Percentiles rank a stretch among this genome's conserved stretches.
Evolutionary conservation across 2,888 invertebrate genomes (phyloP).

Genomic region (Monochamus alternatus): DNA sequence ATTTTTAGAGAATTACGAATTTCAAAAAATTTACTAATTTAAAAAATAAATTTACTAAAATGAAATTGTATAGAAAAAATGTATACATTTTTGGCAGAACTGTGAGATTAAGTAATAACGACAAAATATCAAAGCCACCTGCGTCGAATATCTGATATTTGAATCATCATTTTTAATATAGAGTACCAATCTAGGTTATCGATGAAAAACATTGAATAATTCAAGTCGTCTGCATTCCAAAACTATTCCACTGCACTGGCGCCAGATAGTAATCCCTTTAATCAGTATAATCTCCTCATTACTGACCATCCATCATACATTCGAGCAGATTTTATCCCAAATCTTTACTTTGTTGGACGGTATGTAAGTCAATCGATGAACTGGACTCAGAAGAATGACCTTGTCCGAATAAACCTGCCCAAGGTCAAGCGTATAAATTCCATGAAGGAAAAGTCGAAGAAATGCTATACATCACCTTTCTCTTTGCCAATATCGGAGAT

Average conservation of each 20-base stretch:
- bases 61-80: too few relatives aligned
- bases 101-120: too few relatives aligned
- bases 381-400: constrained; percentile 44
- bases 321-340: constrained; percentile 1
- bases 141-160: too few relatives aligned
- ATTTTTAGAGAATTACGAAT: too few relatives aligned
- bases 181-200: too few relatives aligned
- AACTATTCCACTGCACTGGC: not conserved
- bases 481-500: not conserved
- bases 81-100: too few relatives aligned
- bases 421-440: constrained; percentile 41
- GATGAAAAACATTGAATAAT: not conserved
- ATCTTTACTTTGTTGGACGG: constrained; percentile 30
- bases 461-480: constrained; percentile 15
- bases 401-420: constrained; percentile 52
- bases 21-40: too few relatives aligned
- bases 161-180: too few relatives aligned
- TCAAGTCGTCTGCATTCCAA: not conserved
- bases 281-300: not conserved
- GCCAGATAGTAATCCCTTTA: not conserved
- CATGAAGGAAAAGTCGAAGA: constrained; percentile 22
- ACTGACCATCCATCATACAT: not conserved
- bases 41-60: too few relatives aligned
- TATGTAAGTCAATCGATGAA: constrained; percentile 44
- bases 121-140: too few relatives aligned